Evolutionary conservation across 2,797 vertebrate genomes (phyloP).

Genomic region (Allobates femoralis): DNA sequence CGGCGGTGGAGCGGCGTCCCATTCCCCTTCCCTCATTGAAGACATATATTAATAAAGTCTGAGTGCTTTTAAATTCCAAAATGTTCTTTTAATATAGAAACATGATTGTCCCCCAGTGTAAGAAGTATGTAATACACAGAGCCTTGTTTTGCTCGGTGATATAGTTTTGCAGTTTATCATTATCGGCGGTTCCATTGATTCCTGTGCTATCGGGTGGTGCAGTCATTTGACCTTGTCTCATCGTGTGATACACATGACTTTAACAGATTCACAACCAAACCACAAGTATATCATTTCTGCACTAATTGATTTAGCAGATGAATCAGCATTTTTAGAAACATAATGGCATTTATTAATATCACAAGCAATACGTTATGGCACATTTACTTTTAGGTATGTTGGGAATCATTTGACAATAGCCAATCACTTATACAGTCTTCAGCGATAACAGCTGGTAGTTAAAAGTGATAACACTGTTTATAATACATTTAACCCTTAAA

Average conservation of each 20-base stretch:
- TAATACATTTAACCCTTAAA: no score
- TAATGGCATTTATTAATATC: background rate
- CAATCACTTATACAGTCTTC: background rate
- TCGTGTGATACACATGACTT: slow-evolving; percentile 2
- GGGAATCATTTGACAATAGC: background rate
- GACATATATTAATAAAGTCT: background rate
- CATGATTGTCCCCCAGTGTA: background rate
- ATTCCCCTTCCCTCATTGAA: no score
- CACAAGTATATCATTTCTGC: background rate
- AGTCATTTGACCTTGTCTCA: background rate
- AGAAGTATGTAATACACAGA: background rate
- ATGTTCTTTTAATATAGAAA: background rate
- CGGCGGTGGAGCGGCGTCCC: no score
- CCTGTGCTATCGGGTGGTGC: background rate
- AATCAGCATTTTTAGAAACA: background rate
- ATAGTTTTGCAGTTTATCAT: background rate
- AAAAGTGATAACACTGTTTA: background rate
- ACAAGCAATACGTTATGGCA: background rate
- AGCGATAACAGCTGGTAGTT: background rate
- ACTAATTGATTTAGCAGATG: background rate
- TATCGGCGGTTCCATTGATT: background rate
- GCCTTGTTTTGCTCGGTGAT: background rate
- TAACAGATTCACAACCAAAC: background rate
- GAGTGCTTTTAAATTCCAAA: background rate
- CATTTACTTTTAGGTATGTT: background rate